phyloP scores from a whole-genome alignment of 1,140 invertebrate species.

The Aradophagus sp. region DNA sequence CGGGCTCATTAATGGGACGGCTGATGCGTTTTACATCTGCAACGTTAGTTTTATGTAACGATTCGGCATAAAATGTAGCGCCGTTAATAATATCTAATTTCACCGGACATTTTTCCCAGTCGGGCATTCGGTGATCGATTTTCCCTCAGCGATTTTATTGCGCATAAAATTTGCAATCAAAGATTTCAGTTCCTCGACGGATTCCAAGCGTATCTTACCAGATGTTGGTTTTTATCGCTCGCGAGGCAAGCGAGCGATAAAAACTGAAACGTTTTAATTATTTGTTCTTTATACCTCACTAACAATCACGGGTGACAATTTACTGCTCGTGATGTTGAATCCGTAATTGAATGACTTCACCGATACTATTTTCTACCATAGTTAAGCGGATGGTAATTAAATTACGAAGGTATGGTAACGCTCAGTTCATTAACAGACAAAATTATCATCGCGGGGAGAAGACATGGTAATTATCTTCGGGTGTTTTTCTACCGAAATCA shows the following conservation, averaged over 20 bases:
- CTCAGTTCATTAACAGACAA: conserved; percentile 13
- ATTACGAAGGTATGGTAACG: conserved; percentile 3
- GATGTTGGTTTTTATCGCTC: too few relatives aligned
- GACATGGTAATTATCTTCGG: conserved; percentile 11
- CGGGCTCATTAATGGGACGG: conserved; percentile 31
- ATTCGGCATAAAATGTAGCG: conserved; percentile 19
- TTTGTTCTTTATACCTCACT: too few relatives aligned
- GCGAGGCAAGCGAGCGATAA: too few relatives aligned
- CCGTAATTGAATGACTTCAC: background rate
- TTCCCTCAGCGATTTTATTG: too few relatives aligned
- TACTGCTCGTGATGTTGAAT: too few relatives aligned
- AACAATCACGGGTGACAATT: too few relatives aligned
- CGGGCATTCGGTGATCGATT: too few relatives aligned
- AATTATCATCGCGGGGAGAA: conserved; percentile 5
- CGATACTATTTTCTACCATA: conserved; percentile 1
- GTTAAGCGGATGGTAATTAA: conserved; percentile 11
- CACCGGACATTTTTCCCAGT: conserved; percentile 1
- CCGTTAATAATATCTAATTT: conserved; percentile 17
- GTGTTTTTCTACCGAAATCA: too few relatives aligned
- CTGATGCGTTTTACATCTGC: conserved; percentile 32
- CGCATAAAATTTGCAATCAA: too few relatives aligned
- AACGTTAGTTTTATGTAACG: conserved; percentile 39
- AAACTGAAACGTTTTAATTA: too few relatives aligned
- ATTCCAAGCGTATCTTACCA: too few relatives aligned
- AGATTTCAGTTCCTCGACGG: too few relatives aligned